Percentiles rank a stretch among this genome's conserved stretches.
phyloP scores from a whole-genome alignment of 2,888 invertebrate genomes.

The Plebejus argus region DNA sequence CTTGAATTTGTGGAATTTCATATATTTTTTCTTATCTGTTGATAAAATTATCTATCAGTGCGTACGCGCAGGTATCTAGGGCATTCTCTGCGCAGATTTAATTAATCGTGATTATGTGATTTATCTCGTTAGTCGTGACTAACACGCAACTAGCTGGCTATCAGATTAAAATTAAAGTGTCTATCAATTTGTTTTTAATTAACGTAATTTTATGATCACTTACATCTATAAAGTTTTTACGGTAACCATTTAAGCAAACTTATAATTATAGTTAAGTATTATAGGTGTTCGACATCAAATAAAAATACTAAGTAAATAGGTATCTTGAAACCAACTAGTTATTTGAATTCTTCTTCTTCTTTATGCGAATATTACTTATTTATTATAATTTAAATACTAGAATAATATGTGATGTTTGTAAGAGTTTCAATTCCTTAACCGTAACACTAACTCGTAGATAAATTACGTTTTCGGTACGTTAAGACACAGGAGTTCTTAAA shows the following conservation, averaged over 20 bases:
- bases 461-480: too few species aligned
- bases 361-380: too few species aligned
- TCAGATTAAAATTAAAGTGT: neutral
- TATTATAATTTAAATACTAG: too few species aligned
- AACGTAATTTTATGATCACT: neutral
- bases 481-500: too few species aligned
- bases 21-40: neutral
- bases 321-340: neutral
- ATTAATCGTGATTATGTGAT: conserved; percentile 21
- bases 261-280: neutral
- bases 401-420: too few species aligned
- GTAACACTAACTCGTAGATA: too few species aligned
- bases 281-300: neutral
- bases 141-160: neutral
- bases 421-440: too few species aligned
- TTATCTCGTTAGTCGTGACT: neutral
- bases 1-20: neutral
- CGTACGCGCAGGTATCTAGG: conserved; percentile 11
- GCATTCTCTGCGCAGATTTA: neutral
- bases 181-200: neutral
- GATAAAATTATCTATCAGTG: neutral
- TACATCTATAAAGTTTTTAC: neutral
- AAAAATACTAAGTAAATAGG: neutral
- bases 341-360: too few species aligned
- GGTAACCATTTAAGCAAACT: neutral